These are phyloP conservation scores for Cataglyphis cursor DNA, from an alignment of 2,888 invertebrate genomes.

Conservation along the genomic window DNA sequence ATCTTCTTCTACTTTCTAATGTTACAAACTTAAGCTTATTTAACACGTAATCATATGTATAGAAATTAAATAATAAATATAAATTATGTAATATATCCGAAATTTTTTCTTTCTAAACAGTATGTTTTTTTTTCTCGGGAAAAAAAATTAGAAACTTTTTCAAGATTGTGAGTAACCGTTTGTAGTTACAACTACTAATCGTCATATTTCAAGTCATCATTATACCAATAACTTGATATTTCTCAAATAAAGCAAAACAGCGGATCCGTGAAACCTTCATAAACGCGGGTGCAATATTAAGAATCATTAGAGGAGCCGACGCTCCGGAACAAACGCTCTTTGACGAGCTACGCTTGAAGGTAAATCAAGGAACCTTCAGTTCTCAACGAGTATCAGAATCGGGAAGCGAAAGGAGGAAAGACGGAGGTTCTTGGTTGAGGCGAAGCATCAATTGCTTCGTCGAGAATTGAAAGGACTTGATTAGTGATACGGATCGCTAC, in stretches of 20 bases:
- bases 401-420: neutral
- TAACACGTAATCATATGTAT: too few relatives aligned
- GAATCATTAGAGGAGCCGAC: constrained; percentile 50
- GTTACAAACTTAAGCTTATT: too few relatives aligned
- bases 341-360: constrained; percentile 44
- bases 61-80: neutral
- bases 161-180: neutral
- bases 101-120: neutral
- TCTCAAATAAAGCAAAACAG: constrained; percentile 35
- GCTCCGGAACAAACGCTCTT: constrained; percentile 48
- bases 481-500: constrained; percentile 69
- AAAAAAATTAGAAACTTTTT: neutral
- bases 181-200: neutral
- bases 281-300: constrained; percentile 49
- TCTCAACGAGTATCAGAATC: constrained; percentile 26
- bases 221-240: constrained; percentile 48
- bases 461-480: constrained; percentile 68
- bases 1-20: too few relatives aligned
- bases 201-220: constrained; percentile 40
- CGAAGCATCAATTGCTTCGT: constrained; percentile 58
- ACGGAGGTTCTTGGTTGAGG: constrained; percentile 12
- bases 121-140: neutral
- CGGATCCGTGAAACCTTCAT: constrained; percentile 21
- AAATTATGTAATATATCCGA: neutral
- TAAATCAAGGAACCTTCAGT: constrained; percentile 61